Percentiles rank a stretch among this genome's conserved stretches.
Conservation (phyloP, 1,140 invertebrate genomes). For the Samia ricini region DNA sequence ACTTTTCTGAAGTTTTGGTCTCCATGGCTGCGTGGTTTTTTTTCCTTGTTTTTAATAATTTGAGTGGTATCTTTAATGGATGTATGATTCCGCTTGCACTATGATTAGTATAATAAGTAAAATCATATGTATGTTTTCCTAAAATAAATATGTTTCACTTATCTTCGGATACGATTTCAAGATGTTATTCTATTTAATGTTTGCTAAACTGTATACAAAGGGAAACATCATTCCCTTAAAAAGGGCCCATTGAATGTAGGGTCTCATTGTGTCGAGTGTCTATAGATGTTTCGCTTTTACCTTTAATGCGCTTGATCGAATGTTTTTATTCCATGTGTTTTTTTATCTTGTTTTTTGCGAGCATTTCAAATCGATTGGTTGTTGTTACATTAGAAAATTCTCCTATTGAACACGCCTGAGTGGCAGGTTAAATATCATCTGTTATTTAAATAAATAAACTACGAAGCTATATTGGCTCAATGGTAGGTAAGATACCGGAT, state of each 20-base stretch:
- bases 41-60: too few species aligned
- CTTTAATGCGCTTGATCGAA: conserved; percentile 36
- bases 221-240: neutral
- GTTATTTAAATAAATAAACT: neutral
- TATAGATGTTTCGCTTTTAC: conserved; percentile 23
- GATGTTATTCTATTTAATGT: neutral
- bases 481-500: too few species aligned
- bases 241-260: conserved; percentile 2
- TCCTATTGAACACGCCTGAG: neutral
- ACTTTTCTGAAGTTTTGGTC: too few species aligned
- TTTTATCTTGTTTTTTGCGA: conserved; percentile 12
- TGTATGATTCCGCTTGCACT: too few species aligned
- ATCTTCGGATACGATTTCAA: neutral
- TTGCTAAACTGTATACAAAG: neutral
- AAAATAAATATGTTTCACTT: neutral
- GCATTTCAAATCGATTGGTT: neutral
- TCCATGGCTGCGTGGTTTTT: too few species aligned
- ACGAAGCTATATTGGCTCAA: too few species aligned
- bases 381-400: neutral
- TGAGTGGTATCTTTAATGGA: too few species aligned
- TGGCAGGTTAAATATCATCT: too few species aligned
- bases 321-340: conserved; percentile 10
- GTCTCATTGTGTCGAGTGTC: conserved; percentile 14
- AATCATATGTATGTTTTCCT: too few species aligned
- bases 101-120: too few species aligned